Evolutionary conservation across 2,113 vertebrate genomes (phyloP).

Genomic region (Plecotus auritus): DNA sequence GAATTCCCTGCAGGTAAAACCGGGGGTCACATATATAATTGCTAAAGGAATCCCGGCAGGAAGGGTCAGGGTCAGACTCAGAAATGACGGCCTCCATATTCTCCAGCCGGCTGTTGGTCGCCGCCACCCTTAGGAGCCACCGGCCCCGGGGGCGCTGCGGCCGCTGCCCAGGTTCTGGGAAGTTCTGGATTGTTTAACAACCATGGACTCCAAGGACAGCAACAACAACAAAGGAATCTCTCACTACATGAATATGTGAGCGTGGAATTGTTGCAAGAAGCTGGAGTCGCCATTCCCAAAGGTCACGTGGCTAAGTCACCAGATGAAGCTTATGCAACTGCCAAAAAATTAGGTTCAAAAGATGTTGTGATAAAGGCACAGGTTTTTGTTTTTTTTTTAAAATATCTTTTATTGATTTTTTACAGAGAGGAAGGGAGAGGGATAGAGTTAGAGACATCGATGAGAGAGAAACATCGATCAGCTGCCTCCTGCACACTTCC

Average conservation of each 20-base stretch:
- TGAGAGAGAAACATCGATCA: no score
- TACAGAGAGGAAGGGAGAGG: no score
- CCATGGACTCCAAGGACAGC: constrained; percentile 83
- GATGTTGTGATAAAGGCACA: constrained; percentile 98
- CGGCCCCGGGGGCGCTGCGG: neutral
- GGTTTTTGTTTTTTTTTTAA: no score
- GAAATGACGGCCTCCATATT: no score
- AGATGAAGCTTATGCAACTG: constrained; percentile 92
- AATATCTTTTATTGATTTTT: no score
- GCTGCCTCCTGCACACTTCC: no score
- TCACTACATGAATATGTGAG: constrained; percentile 97
- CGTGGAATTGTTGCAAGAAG: constrained; percentile 94
- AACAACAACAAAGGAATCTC: constrained; percentile 90
- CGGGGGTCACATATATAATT: neutral
- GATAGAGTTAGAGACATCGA: no score
- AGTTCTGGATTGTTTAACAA: constrained; percentile 85
- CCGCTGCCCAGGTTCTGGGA: constrained; percentile 46
- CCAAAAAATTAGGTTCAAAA: constrained; percentile 96
- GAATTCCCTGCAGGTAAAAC: neutral
- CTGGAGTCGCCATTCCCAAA: constrained; percentile 90
- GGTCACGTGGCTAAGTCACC: constrained; percentile 91
- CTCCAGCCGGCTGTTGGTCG: no score
- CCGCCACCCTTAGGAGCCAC: neutral
- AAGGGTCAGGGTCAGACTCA: no score
- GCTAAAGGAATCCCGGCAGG: neutral